These are phyloP conservation scores for Dryobotodes eremita DNA, from an alignment of 2,888 invertebrate species.

Conservation along the genomic window DNA sequence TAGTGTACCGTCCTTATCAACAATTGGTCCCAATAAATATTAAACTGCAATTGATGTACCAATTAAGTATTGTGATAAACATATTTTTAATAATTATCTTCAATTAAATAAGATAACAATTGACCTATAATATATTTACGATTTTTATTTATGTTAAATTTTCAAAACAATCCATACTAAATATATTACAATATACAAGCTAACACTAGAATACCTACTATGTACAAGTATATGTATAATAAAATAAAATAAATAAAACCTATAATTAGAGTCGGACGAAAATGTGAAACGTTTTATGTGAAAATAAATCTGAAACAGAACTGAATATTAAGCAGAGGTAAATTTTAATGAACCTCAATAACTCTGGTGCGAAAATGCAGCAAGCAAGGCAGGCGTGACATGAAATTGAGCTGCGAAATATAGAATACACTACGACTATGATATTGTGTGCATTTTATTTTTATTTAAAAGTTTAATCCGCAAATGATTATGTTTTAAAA, in stretches of 20 bases:
- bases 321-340: slow-evolving; percentile 72
- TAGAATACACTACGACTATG: neutral
- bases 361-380: slow-evolving; percentile 73
- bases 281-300: slow-evolving; percentile 30
- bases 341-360: slow-evolving; percentile 78
- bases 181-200: no score
- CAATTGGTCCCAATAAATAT: neutral
- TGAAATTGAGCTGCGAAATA: slow-evolving; percentile 60
- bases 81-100: no score
- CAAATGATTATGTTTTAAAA: neutral
- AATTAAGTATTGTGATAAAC: neutral
- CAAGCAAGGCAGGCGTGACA: slow-evolving; percentile 52
- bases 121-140: no score
- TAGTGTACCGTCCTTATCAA: neutral
- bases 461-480: no score
- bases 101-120: no score
- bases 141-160: no score
- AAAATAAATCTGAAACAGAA: slow-evolving; percentile 68
- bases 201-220: no score
- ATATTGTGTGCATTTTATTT: no score
- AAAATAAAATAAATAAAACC: slow-evolving; percentile 31
- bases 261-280: slow-evolving; percentile 55
- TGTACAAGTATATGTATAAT: no score
- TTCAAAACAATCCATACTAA: no score
- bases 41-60: neutral